Base-by-base conservation (phyloP, 2,888 invertebrate genomes). In the Limnephilus marmoratus region DNA sequence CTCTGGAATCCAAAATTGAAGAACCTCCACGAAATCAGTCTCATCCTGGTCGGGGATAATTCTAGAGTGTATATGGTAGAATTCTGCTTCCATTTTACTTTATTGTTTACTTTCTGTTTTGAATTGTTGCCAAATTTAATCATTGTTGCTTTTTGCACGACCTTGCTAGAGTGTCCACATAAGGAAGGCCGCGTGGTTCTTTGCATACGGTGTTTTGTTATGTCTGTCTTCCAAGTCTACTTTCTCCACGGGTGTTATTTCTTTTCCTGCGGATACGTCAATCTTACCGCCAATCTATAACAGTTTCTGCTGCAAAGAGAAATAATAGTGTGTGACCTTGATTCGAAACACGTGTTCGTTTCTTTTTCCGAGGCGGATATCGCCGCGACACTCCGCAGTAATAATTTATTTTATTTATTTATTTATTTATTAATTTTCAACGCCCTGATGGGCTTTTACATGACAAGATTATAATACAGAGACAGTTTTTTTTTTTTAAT, bases 251-350 rank as follows among this genome's bases (percentile, higher is more conserved):
- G 85, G 24, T 45, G 29, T 49, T 53, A 45, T 53, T 87, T 87
- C 53, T 53, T 31, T 53, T 68, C 53, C 87, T 18, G 68, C 31
- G 29, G 68, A 68, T 24, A 68, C 24, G 68, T 68, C 68, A 68
- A 68, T 68, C n/a, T 68, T 68, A 68, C 11, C 68, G 24, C 11
- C n/a, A 53, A 49, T 87, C 87, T 87, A 31, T 87, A 80, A 89
- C 80, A 81, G 86, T 80, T 89, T 89, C 88, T 89, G 88, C 29
- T n/a, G 88, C 80, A 89, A 68, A 86, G 13, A 86, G 29, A 86
- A 89, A 81, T 80, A 89, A 41, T 89, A 13, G 88, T 24, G 9
- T 68, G 68, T 37, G 88, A 24, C 88, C 88, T 89, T 81, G 81
- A 89, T 89, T 89, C 37, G 5, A 18, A 18, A 18, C 88, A 41